A percentile compares a stretch with the other conserved stretches of the same genome.
Conservation (phyloP, 1,140 invertebrate species). For the Telenomus remus region DNA sequence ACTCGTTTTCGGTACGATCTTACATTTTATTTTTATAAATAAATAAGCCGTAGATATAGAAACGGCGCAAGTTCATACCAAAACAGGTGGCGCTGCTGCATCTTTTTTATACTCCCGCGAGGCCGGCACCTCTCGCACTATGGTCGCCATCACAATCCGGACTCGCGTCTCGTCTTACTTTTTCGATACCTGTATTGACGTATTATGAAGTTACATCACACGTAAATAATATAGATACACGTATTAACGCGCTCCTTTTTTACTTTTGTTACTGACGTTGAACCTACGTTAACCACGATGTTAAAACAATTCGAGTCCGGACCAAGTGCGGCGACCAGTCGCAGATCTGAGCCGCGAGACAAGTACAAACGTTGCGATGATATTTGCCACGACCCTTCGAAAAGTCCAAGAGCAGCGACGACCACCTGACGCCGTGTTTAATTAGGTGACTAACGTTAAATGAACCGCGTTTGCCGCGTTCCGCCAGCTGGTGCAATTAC, state of each 20-base stretch:
- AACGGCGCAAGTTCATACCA: slow-evolving; percentile 45
- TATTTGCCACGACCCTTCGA: slow-evolving; percentile 36
- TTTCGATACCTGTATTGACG: slow-evolving; percentile 11
- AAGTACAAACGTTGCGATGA: slow-evolving; percentile 55
- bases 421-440: slow-evolving; percentile 61
- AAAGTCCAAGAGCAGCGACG: slow-evolving; percentile 49
- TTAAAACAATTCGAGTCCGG: slow-evolving; percentile 2
- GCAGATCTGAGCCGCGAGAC: slow-evolving; percentile 44
- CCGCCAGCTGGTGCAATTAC: not conserved
- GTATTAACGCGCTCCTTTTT: slow-evolving; percentile 46
- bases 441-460: slow-evolving; percentile 65
- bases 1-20: slow-evolving; percentile 72
- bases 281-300: slow-evolving; percentile 30
- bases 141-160: slow-evolving; percentile 10
- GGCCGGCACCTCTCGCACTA: slow-evolving; percentile 21
- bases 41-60: slow-evolving; percentile 68
- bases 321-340: slow-evolving; percentile 21
- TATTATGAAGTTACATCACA: not conserved
- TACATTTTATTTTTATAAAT: slow-evolving; percentile 76
- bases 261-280: slow-evolving; percentile 51
- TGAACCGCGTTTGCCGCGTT: slow-evolving; percentile 57
- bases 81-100: slow-evolving; percentile 63
- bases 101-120: slow-evolving; percentile 52
- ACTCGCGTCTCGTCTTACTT: slow-evolving; percentile 10
- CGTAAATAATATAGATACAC: slow-evolving; percentile 15